Evolutionary conservation across 2,113 vertebrate genomes (phyloP).

Genomic region (Myotis yumanensis): DNA sequence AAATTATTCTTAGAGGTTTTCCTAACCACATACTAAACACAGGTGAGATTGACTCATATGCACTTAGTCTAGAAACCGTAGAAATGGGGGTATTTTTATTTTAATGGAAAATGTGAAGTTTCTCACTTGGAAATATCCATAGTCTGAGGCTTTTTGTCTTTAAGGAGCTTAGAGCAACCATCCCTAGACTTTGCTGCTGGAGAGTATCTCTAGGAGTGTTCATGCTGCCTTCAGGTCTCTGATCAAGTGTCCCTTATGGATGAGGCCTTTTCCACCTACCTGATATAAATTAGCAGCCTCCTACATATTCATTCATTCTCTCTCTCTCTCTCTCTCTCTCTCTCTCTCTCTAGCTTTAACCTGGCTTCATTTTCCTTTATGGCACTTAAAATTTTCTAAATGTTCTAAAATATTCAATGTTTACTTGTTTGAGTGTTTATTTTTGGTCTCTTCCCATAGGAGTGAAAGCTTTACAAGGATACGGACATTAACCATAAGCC

Average conservation of each 20-base stretch:
- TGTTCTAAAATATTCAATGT: not conserved
- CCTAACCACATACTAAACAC: not conserved
- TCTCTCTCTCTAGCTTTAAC: not conserved
- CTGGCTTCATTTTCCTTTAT: not conserved
- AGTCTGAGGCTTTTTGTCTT: not conserved
- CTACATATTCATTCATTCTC: too few relatives aligned
- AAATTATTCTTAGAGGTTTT: not conserved
- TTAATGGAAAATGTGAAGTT: not conserved
- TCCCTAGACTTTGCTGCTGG: not conserved
- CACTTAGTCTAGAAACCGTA: too few relatives aligned
- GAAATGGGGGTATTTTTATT: not conserved
- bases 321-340: too few relatives aligned
- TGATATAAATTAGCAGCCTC: not conserved
- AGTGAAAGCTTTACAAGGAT: not conserved
- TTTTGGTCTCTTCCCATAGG: not conserved
- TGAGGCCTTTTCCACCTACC: not conserved
- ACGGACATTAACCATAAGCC: not conserved
- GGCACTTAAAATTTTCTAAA: not conserved
- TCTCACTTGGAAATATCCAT: not conserved
- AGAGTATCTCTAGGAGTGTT: not conserved
- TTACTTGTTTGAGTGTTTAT: not conserved
- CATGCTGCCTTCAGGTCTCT: not conserved
- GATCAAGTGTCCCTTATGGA: not conserved
- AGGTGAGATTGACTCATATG: not conserved
- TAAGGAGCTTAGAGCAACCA: not conserved